Evolutionary conservation across 2,113 vertebrate genomes (phyloP), one percentile per base, ranked within the genome.

Genomic region (Mesitornis unicolor): DNA sequence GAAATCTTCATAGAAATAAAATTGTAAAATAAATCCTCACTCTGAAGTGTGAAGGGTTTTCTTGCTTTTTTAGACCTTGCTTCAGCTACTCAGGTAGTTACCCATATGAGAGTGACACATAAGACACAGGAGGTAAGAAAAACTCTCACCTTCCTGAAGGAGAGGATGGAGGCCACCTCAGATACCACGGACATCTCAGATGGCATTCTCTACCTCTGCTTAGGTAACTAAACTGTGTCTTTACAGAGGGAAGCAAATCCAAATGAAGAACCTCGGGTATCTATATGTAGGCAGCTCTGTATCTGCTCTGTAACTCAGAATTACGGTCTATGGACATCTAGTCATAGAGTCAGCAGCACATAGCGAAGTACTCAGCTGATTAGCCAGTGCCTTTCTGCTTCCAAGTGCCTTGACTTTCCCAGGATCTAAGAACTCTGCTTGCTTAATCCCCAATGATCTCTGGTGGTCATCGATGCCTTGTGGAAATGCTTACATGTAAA

Each of bases 91-190:
- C 28, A 40, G 31, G 18, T 48, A 65, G 18, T 53, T 43, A 22
- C 7, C 20, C 10, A 3, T 22, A 11, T 1, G 19, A 35, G 68
- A 45, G 11, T 35, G 17, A 22, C 3, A 11, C 2, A 1, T 16
- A 31, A 22, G 8, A 28, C 42, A 33, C 11, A 42, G 8, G 18
- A 87, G 16, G 24, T 57, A 15, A 28, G 31, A 45, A 56, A 26
- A 25, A 1, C 3, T 51, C 25, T 74, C 31, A 22, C 9, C 14
- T 50, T 38, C 16, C 42, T 42, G 29, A 56, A 75, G 51, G 10
- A 51, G 33, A 28, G 16, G 6, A n/a, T 14, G 25, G 24, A 64
- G 31, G 9, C 28, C 21, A 45, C 33, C 15, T 59, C 29, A 42
- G 9, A 31, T 7, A 51, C 24, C 4, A 6, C 36, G 45, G 29